A percentile compares a stretch with the other conserved stretches of the same genome.
Evolutionary conservation across 2,797 vertebrate genomes (phyloP).

Genomic region (Agapornis canus): DNA sequence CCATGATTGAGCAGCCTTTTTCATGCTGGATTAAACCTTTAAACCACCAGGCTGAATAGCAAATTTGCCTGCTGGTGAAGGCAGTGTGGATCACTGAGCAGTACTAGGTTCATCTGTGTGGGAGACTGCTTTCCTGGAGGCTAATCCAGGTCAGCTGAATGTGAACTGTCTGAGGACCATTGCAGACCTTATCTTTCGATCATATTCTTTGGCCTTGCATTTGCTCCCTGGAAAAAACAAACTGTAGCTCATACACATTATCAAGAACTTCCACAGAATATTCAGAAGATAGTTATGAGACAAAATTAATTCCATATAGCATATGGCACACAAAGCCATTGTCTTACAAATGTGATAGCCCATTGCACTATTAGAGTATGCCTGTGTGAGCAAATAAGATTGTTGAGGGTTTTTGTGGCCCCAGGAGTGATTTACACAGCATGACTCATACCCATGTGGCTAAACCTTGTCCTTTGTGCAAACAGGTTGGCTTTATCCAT

Average conservation of each 20-base stretch:
- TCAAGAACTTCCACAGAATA: not conserved
- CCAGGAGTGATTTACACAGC: not conserved
- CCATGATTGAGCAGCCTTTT: not conserved
- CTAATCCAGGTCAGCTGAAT: not conserved
- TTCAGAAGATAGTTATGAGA: not conserved
- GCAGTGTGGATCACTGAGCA: not conserved
- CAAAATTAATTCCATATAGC: not conserved
- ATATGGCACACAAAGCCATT: not conserved
- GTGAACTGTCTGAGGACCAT: not conserved
- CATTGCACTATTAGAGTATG: not conserved
- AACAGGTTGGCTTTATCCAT: not conserved
- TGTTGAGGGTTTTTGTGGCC: not conserved
- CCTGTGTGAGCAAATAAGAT: not conserved
- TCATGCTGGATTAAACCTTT: slow-evolving; percentile 2
- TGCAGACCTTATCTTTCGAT: not conserved
- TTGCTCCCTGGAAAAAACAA: not conserved
- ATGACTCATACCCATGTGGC: not conserved
- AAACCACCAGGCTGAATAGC: not conserved
- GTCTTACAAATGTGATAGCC: not conserved
- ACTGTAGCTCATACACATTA: not conserved
- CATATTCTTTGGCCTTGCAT: not conserved
- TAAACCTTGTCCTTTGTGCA: not conserved
- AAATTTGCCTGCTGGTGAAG: slow-evolving; percentile 4
- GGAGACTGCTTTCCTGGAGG: not conserved
- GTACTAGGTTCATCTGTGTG: not conserved